Evolutionary conservation across 2,113 vertebrate genomes (phyloP).

Genomic region (Grantiella picta): DNA sequence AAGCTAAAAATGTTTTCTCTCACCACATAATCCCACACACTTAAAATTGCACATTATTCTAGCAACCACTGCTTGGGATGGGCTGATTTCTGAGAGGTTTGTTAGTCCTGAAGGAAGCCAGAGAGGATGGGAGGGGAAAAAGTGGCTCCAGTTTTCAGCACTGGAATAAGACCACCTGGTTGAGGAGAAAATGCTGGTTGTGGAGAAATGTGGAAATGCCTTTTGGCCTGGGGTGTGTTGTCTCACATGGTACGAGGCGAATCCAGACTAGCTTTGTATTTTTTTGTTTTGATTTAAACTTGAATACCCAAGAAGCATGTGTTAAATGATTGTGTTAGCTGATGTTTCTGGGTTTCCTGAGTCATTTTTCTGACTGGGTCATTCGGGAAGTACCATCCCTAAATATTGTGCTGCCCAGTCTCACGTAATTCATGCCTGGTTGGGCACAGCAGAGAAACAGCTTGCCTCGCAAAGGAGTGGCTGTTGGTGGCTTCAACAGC

Average conservation of each 20-base stretch:
- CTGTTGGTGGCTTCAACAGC: not conserved
- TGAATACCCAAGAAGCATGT: not conserved
- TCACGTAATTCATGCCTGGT: accelerated
- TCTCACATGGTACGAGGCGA: not conserved
- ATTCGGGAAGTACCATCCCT: not conserved
- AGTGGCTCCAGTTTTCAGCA: not conserved
- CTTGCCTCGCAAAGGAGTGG: not conserved
- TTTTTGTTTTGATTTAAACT: not conserved
- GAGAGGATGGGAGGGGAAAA: not conserved
- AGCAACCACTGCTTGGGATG: accelerated
- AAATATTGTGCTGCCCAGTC: not conserved
- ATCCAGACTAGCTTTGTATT: not conserved
- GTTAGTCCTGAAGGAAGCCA: not conserved
- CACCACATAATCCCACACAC: not conserved
- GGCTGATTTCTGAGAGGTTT: not conserved
- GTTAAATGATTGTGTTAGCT: not conserved
- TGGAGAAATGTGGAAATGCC: not conserved
- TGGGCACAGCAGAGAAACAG: not conserved
- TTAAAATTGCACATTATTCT: not conserved
- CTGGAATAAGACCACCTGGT: not conserved
- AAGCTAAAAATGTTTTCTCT: not conserved
- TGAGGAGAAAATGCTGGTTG: not conserved
- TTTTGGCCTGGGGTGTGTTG: not conserved
- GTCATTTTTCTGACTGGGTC: not conserved
- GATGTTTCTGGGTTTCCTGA: not conserved